phyloP scores from a whole-genome alignment of 2,113 vertebrate species.

The Campylorhamphus procurvoides region DNA sequence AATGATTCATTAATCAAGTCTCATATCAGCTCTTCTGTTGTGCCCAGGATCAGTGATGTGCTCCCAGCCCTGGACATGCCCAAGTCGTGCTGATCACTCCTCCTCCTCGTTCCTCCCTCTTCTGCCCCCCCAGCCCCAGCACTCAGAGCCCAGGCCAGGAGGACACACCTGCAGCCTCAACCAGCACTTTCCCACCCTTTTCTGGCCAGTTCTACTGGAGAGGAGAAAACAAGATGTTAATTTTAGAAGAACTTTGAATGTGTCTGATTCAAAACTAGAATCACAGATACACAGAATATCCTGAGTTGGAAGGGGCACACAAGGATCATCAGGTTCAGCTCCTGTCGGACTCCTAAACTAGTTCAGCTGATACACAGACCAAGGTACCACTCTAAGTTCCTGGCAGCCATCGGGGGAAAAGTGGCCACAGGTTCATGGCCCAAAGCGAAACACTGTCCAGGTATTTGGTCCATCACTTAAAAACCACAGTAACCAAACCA shows the following conservation, averaged over 20 bases:
- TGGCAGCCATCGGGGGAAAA: background rate
- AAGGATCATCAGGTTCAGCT: background rate
- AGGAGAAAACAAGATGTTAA: background rate
- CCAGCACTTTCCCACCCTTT: fast-evolving
- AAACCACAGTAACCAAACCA: too few relatives aligned
- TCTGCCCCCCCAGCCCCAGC: background rate
- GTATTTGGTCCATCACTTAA: background rate
- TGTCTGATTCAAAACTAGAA: background rate
- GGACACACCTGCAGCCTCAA: background rate
- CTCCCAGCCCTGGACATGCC: background rate
- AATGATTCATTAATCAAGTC: slow-evolving; percentile 1
- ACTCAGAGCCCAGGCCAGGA: too few relatives aligned
- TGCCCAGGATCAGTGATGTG: background rate
- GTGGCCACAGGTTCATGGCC: background rate
- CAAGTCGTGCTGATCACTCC: fast-evolving
- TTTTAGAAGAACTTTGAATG: background rate
- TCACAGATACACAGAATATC: background rate
- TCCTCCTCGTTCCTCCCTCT: background rate
- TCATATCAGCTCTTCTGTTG: background rate
- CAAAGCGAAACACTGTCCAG: background rate
- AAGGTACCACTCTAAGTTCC: background rate
- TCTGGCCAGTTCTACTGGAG: background rate
- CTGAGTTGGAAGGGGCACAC: background rate
- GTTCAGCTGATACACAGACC: background rate
- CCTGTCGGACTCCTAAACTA: background rate